These are phyloP conservation scores for Felis chaus DNA, from an alignment of 2,113 vertebrate species.

Conservation along the genomic window DNA sequence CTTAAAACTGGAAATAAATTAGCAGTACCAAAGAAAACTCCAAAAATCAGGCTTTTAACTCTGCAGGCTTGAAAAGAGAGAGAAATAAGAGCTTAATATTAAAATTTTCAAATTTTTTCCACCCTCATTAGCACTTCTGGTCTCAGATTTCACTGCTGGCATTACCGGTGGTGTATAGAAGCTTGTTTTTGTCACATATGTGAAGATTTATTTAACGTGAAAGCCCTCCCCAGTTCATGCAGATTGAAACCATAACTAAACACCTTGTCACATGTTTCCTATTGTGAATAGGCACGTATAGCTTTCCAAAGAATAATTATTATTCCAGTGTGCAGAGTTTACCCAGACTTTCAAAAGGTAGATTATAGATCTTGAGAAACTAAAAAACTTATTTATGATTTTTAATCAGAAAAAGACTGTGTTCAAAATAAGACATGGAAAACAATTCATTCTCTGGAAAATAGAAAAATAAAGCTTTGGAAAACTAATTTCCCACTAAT, in stretches of 20 bases:
- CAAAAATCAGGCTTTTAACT: background rate
- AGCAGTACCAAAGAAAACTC: constrained; percentile 22
- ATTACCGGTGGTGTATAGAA: background rate
- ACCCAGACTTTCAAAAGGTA: constrained; percentile 48
- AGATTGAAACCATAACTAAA: constrained; percentile 58
- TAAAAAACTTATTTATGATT: constrained; percentile 21
- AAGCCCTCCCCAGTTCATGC: constrained; percentile 45
- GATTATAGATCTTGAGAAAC: constrained; percentile 37
- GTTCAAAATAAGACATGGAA: constrained; percentile 35
- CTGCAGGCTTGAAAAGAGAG: background rate
- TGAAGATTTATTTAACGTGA: constrained; percentile 74
- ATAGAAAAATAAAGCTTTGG: constrained; percentile 44
- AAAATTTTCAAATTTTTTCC: constrained; percentile 43
- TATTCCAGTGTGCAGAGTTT: constrained; percentile 63
- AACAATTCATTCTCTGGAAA: constrained; percentile 44
- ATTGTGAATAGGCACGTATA: constrained; percentile 25
- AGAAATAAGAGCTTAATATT: constrained; percentile 40
- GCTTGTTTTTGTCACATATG: constrained; percentile 62
- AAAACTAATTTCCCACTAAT: background rate
- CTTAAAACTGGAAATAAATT: constrained; percentile 46
- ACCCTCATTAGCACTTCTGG: constrained; percentile 43
- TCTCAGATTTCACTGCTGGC: constrained; percentile 57
- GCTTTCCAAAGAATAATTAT: constrained; percentile 65
- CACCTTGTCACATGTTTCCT: constrained; percentile 70
- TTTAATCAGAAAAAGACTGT: constrained; percentile 60